Evolutionary conservation across 53 echinoderm and acorn worm genomes (phyloP), one percentile per base, ranked within the genome.

Genomic region (Mesocentrotus franciscanus): DNA sequence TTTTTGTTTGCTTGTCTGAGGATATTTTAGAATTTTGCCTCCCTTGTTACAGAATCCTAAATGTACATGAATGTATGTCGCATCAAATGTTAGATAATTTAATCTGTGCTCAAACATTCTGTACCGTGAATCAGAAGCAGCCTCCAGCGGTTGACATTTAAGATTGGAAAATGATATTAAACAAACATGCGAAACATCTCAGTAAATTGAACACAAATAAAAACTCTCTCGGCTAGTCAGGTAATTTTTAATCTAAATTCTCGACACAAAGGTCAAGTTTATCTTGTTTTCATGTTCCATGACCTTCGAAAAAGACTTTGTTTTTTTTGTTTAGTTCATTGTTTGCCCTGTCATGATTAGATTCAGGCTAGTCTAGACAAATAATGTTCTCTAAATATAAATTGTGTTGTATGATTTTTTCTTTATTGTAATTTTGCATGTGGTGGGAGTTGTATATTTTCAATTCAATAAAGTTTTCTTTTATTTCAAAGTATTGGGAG

Each of bases 171-270:
- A 81, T 42, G 22, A 81, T 39, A 81, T 81, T 20, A 27, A 29
- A 29, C 42, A 42, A 4, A 20, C 36, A 81, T 81, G 81, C 18
- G 39, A 42, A 81, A 81, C 39, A 81, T 81, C 42, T 81, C 39
- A 81, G 42, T 81, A 42, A 81, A 81, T 42, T 81, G 36, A 36
- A 36, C 18, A 39, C 42, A 27, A 42, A 22, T 81, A 39, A 39
- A 33, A 81, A 7, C 74, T 42, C 81, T 81, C 81, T 18, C 9
- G 22, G 42, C 36, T 7, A 81, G 81, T 39, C 81, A 7, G 81
- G 81, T 36, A 81, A 81, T 42, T 42, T 81, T 81, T 81, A 81
- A 81, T 81, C 18, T 42, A 81, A 81, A 18, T 81, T 81, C 33
- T 39, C 42, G 1, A 0, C 42, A 11, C 39, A 81, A 81, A 81